Percentiles rank a stretch among this genome's conserved stretches.
These are phyloP conservation scores for Archilochus colubris DNA, from an alignment of 2,113 vertebrate species.

Conservation along the genomic window DNA sequence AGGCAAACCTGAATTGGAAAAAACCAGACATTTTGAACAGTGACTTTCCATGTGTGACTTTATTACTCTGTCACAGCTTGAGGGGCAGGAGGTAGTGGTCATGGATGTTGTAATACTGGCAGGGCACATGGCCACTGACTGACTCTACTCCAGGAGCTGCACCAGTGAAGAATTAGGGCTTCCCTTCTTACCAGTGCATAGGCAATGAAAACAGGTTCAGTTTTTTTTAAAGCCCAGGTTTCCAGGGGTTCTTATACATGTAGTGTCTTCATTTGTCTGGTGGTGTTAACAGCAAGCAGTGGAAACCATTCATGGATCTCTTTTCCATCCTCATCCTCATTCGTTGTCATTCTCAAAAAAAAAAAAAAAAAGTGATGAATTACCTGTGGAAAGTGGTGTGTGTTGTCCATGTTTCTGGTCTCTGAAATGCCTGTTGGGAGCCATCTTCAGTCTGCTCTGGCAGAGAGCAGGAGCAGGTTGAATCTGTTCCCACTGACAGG, in stretches of 20 bases:
- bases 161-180: neutral
- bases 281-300: neutral
- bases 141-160: neutral
- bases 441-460: neutral
- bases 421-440: constrained; percentile 13
- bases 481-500: neutral
- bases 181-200: neutral
- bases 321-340: constrained; percentile 50
- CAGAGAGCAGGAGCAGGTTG: neutral
- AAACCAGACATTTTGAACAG: neutral
- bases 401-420: constrained; percentile 43
- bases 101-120: neutral
- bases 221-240: neutral
- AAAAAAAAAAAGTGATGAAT: neutral
- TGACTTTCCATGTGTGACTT: neutral
- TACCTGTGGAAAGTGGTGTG: neutral
- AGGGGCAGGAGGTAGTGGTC: neutral
- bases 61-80: neutral
- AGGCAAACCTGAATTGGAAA: neutral
- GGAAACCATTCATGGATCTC: neutral
- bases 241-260: neutral
- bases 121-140: neutral
- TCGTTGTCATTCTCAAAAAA: neutral
- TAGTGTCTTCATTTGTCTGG: constrained; percentile 38
- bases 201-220: neutral